Evolutionary conservation across 2,797 vertebrate species (phyloP).

Genomic region (Loris lydekkerianus): DNA sequence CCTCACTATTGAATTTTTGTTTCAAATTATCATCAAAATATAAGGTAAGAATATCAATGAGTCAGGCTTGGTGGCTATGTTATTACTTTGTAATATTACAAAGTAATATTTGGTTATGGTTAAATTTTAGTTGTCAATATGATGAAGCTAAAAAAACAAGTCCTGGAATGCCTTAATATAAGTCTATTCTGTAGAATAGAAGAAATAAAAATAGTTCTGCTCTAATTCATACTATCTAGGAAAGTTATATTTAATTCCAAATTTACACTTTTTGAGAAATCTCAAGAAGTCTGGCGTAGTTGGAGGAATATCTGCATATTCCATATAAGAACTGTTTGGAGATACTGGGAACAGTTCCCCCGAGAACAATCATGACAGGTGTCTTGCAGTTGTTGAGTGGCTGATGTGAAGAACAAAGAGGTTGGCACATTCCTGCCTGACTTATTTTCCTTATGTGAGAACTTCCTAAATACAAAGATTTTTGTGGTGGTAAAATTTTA

Average conservation of each 20-base stretch:
- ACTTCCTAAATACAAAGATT: background rate
- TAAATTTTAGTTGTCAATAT: background rate
- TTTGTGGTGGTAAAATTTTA: background rate
- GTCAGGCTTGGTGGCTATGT: background rate
- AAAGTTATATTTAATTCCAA: background rate
- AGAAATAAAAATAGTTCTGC: background rate
- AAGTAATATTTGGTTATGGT: background rate
- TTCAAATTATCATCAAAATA: background rate
- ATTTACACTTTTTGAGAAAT: background rate
- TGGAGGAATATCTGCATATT: background rate
- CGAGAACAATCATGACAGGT: background rate
- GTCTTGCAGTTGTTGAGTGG: background rate
- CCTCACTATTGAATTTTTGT: background rate
- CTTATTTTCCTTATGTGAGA: background rate
- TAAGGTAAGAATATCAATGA: background rate
- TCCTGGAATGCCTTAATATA: background rate
- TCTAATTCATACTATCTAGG: background rate
- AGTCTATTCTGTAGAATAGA: background rate
- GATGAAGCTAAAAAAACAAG: background rate
- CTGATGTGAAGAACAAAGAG: background rate
- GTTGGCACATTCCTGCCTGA: background rate
- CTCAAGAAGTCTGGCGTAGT: background rate
- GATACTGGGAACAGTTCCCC: background rate
- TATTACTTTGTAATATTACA: background rate
- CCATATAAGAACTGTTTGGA: background rate